Base-by-base conservation (phyloP, 2,797 vertebrate species). In the Pangasius djambal region DNA sequence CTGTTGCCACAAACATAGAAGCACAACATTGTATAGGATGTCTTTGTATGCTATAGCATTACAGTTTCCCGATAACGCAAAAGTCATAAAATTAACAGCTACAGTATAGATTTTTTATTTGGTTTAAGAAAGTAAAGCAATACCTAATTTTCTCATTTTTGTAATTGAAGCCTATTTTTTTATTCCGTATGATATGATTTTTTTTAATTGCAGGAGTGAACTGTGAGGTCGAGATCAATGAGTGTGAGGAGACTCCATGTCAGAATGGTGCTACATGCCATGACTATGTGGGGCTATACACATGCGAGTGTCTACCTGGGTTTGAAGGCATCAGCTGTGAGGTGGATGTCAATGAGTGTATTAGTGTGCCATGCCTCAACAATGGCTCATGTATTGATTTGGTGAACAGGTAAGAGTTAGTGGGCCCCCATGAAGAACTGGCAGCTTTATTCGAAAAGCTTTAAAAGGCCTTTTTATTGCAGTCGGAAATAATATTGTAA, bases 311-410 rank as follows among this genome's bases (percentile, higher is more conserved):
- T 86, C 87, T 93, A 34, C 90, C 93, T 0, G 98, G 98, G 9
- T 99, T 97, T 79, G 93, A 94, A 75, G 98, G 98, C 15, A 7
- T 87, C 3, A 92, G 95, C 90, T 99, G 98, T 1, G 96, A 98
- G 94, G 92, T 97, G 90, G 95, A 99, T 93, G 91, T 97, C 5
- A 93, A 99, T 22, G 98, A 99, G 88, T 99, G 98, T 92, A 95
- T 93, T 85, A 97, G 97, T 93, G 92, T 91, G 72, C 98, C 98
- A 0, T 99, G 98, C 88, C 93, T 94, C 55, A 96, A 97, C 37
- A 91, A 93, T 0, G 98, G 97, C 67, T 85, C 3, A 0, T 99
- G 98, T 89, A 92, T 94, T 0, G 97, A 99, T 89, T 92, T 96
- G 85, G 88, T 98, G 87, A 97, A 97, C 94, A 95, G 98, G 98